A percentile compares a stretch with the other conserved stretches of the same genome.
phyloP scores from a whole-genome alignment of 2,888 invertebrate species.

The Lamellibrachia columna region DNA sequence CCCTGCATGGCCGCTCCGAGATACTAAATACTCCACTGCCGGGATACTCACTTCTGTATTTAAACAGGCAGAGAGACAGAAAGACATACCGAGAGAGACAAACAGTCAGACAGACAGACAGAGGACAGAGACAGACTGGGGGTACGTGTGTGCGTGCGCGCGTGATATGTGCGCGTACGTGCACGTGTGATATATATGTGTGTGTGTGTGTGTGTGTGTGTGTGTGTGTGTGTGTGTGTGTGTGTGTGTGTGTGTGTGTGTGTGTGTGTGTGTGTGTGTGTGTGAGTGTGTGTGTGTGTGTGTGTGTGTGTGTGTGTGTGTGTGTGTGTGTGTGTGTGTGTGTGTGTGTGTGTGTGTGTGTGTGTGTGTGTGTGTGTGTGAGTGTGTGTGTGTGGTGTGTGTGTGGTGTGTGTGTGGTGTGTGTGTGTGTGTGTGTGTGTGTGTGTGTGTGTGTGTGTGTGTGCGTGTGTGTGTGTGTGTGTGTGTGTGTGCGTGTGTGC shows the following conservation, averaged over 20 bases:
- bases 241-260: neutral
- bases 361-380: neutral
- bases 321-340: neutral
- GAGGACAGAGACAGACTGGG: neutral
- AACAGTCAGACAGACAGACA: no score
- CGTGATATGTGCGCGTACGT: neutral
- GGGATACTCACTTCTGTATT: no score
- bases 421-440: no score
- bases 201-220: neutral
- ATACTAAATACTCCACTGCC: no score
- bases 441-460: no score
- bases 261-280: neutral
- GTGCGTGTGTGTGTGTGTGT: no score
- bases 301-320: neutral
- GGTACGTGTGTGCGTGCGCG: neutral
- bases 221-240: neutral
- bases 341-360: slow-evolving; percentile 1
- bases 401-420: no score
- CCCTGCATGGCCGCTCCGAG: no score
- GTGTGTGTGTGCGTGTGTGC: neutral
- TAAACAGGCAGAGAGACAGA: no score
- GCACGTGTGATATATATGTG: neutral
- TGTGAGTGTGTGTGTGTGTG: neutral
- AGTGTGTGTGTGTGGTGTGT: neutral
- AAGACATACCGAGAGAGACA: no score